Conservation (phyloP, 2,888 invertebrate genomes). For the Lathronympha strigana region DNA sequence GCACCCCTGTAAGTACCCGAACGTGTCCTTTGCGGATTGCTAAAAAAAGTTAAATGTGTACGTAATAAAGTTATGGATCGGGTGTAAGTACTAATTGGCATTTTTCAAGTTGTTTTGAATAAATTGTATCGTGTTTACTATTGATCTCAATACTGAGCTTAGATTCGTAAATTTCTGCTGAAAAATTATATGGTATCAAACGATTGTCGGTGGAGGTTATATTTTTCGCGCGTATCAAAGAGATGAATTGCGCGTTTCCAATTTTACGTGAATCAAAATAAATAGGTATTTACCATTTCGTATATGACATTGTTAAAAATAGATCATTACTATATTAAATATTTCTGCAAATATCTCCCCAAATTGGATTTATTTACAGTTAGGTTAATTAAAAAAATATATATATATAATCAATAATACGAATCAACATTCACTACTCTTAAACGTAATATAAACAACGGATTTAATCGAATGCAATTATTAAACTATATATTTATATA, state of each 20-base stretch:
- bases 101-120: not conserved
- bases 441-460: no score
- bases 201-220: not conserved
- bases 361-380: no score
- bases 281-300: no score
- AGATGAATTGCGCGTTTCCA: not conserved
- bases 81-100: slow-evolving; percentile 30
- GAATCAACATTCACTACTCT: no score
- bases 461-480: no score
- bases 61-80: slow-evolving; percentile 27
- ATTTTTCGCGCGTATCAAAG: slow-evolving; percentile 7
- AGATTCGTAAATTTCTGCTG: not conserved
- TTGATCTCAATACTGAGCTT: not conserved
- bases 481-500: no score
- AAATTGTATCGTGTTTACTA: not conserved
- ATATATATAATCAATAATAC: no score
- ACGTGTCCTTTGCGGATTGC: slow-evolving; percentile 48
- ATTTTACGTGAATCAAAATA: not conserved
- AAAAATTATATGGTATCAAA: not conserved
- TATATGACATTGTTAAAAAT: no score
- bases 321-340: no score
- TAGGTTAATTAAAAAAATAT: no score
- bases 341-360: no score
- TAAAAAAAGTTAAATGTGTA: slow-evolving; percentile 36
- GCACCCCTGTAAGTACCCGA: slow-evolving; percentile 46